Evolutionary conservation across 2,113 vertebrate species (phyloP), one percentile per base, ranked within the genome.

Genomic region (Callipepla californica): DNA sequence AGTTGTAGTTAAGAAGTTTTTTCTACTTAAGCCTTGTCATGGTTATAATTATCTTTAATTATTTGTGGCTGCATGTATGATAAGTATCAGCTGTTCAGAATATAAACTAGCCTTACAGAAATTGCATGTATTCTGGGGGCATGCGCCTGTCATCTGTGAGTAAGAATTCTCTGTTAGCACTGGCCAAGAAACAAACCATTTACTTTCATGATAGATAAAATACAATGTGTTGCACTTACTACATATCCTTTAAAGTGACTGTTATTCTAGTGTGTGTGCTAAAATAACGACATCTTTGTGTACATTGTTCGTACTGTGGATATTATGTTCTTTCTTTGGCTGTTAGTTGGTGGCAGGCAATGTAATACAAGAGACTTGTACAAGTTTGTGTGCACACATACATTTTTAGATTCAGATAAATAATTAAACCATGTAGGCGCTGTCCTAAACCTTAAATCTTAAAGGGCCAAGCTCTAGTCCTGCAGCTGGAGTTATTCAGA

Each of bases 1-100:
- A 65, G 20, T 58, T 92, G n/a, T 82, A 50, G 66, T 59, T 45
- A 55, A 19, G 74, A 48, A 42, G 22, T 26, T 83, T 51, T 12
- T 28, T 65, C n/a, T 87, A 89, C 66, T 59, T 63, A 72, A 91
- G 66, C 19, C 57, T 80, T 83, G 61, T 78, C 73, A 53, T 69
- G 72, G 11, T 88, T 94, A 87, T 20, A 63, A 78, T 68, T 13
- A 50, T 93, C 40, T 78, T 48, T 32, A 57, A n/a, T 85, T 81
- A 14, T 92, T 96, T 61, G 66, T 94, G 73, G 75, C 80, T 96
- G 80, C 79, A 79, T 91, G 80, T 90, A 17, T 68, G 59, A n/a
- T 81, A 65, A 32, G 20, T 32, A 50, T 59, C 32, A 44, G 59
- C n/a, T 87, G 40, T 15, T 90, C 23, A 53, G 55, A 93, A 77